Evolutionary conservation across 2,113 vertebrate species (phyloP).

Genomic region (Pholis gunnellus): DNA sequence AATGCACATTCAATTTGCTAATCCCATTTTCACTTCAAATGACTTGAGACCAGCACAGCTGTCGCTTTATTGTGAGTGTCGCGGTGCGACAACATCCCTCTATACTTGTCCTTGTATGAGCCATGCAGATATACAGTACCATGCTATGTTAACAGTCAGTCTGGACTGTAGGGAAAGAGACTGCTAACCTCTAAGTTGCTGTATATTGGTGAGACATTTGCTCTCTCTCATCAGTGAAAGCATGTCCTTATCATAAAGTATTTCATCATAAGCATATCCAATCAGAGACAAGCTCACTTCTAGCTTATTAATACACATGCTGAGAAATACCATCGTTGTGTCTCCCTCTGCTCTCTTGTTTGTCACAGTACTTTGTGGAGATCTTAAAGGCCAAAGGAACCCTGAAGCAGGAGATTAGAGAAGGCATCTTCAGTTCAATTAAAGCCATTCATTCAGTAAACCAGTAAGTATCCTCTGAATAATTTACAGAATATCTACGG

Average conservation of each 20-base stretch:
- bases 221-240: conserved; percentile 61
- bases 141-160: not conserved
- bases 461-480: conserved; percentile 92
- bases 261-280: conserved; percentile 48
- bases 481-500: conserved; percentile 83
- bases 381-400: conserved; percentile 94
- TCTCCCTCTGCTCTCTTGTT: conserved; percentile 54
- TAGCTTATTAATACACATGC: conserved; percentile 32
- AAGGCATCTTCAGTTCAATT: conserved; percentile 91
- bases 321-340: not conserved
- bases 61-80: conserved; percentile 46
- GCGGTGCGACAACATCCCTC: conserved; percentile 26
- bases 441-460: conserved; percentile 90
- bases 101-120: conserved; percentile 16
- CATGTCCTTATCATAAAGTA: conserved; percentile 9
- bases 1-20: conserved; percentile 71
- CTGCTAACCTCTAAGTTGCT: not conserved
- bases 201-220: conserved; percentile 36
- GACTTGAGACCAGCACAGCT: conserved; percentile 67
- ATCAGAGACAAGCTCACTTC: conserved; percentile 14
- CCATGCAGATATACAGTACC: not conserved
- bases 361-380: conserved; percentile 90
- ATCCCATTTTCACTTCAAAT: conserved; percentile 75
- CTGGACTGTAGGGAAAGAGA: not conserved
- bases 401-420: conserved; percentile 85